Percentiles rank a stretch among this genome's conserved stretches.
These are phyloP conservation scores for Cephalopholis sonnerati DNA, from an alignment of 2,113 vertebrate genomes.

Conservation along the genomic window DNA sequence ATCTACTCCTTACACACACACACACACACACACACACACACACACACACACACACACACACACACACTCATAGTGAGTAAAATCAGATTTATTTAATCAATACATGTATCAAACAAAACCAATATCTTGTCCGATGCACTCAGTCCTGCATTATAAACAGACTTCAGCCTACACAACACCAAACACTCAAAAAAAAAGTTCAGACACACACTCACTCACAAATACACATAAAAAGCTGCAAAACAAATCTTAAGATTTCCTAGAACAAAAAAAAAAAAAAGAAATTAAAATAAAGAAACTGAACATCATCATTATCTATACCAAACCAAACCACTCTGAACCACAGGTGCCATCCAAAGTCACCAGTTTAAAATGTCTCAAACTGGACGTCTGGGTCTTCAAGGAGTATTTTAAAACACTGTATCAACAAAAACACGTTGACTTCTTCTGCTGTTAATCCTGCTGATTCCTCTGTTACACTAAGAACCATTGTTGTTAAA, in stretches of 20 bases:
- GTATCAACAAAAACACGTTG: too few species aligned
- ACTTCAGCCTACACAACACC: not conserved
- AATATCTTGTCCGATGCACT: not conserved
- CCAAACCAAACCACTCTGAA: not conserved
- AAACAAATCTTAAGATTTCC: not conserved
- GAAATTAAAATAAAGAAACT: not conserved
- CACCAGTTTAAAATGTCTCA: not conserved
- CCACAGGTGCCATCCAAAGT: not conserved
- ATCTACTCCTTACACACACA: too few species aligned
- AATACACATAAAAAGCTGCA: not conserved
- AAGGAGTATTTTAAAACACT: not conserved
- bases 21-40: conserved; percentile 2
- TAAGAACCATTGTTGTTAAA: too few species aligned
- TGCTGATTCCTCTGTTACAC: too few species aligned
- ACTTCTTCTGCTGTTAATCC: too few species aligned
- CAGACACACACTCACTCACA: conserved; percentile 6
- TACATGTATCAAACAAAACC: not conserved
- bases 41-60: not conserved
- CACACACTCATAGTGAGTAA: not conserved
- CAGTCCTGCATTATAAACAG: not conserved
- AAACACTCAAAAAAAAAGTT: not conserved
- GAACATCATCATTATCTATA: too few species aligned
- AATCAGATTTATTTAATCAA: conserved; percentile 25
- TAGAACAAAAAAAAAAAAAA: not conserved
- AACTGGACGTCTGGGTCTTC: not conserved